Conservation (phyloP, 1,140 invertebrate genomes). For the Cyphomyrmex costatus region DNA sequence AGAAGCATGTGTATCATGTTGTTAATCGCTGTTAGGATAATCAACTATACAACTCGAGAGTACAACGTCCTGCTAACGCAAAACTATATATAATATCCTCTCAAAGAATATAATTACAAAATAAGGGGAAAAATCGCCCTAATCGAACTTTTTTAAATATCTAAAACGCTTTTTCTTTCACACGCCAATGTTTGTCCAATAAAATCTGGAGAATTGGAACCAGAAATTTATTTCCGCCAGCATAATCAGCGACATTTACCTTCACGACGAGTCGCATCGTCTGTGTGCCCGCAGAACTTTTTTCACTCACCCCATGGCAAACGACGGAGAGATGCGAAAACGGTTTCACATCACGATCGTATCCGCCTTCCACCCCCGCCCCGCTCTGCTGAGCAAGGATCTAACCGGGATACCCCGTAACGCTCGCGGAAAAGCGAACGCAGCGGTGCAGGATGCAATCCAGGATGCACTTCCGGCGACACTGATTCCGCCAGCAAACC, state of each 20-base stretch:
- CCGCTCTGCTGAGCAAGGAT: conserved; percentile 67
- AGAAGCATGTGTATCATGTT: conserved; percentile 50
- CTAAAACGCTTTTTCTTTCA: neutral
- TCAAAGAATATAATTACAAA: neutral
- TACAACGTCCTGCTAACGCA: neutral
- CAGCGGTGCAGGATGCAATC: conserved; percentile 71
- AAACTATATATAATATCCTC: neutral
- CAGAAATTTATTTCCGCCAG: conserved; percentile 12
- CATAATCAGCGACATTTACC: conserved; percentile 14
- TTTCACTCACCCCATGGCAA: conserved; percentile 27
- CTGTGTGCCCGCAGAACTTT: conserved; percentile 22
- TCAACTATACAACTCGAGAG: conserved; percentile 48
- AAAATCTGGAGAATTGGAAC: neutral
- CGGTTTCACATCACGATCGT: conserved; percentile 75
- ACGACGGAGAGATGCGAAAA: conserved; percentile 65
- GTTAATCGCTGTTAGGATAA: conserved; percentile 51
- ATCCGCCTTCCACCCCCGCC: neutral
- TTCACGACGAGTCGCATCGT: neutral
- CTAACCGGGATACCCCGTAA: conserved; percentile 55
- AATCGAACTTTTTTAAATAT: neutral
- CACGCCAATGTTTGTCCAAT: neutral
- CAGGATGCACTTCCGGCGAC: conserved; percentile 73
- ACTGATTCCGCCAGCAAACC: conserved; percentile 71
- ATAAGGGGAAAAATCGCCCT: neutral
- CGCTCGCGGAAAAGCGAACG: conserved; percentile 73